These are phyloP conservation scores for Actinia tenebrosa DNA, from an alignment of 64 coral and sea anemone species.

Conservation along the genomic window DNA sequence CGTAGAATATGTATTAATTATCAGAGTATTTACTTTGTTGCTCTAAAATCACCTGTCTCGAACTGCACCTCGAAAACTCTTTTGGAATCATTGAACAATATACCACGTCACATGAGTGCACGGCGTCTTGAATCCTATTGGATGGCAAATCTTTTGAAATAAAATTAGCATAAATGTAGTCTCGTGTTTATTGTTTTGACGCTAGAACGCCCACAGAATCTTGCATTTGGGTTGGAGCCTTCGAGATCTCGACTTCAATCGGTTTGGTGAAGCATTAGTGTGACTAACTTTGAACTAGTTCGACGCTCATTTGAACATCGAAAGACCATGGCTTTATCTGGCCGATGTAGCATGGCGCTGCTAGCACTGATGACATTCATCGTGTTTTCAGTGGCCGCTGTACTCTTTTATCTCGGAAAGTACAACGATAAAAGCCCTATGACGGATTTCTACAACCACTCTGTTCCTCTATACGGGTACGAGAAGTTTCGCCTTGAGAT, in stretches of 20 bases:
- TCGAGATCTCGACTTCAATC: slow-evolving; percentile 9
- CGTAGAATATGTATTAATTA: neutral
- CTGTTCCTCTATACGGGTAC: slow-evolving; percentile 38
- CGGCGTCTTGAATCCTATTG: slow-evolving; percentile 1
- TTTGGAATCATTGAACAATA: slow-evolving; percentile 7
- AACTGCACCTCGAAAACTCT: neutral
- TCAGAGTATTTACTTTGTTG: neutral
- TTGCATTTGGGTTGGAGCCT: slow-evolving; percentile 10
- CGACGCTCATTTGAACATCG: neutral
- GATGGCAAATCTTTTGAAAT: slow-evolving; percentile 6
- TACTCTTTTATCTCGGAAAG: slow-evolving; percentile 79
- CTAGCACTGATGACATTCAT: slow-evolving; percentile 39
- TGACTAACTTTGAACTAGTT: neutral
- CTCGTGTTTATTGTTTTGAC: slow-evolving; percentile 25
- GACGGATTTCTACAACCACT: slow-evolving; percentile 64
- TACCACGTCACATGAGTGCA: neutral
- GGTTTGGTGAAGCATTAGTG: neutral
- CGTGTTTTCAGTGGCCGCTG: slow-evolving; percentile 57
- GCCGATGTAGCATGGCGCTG: neutral
- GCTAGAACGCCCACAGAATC: slow-evolving; percentile 22
- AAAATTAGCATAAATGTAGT: neutral
- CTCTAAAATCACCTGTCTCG: neutral
- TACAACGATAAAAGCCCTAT: slow-evolving; percentile 53
- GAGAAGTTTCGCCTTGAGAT: slow-evolving; percentile 62
- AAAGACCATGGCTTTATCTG: neutral